A percentile compares a stretch with the other conserved stretches of the same genome.
These are phyloP conservation scores for Ooceraea biroi DNA, from an alignment of 1,140 invertebrate species.

Conservation along the genomic window DNA sequence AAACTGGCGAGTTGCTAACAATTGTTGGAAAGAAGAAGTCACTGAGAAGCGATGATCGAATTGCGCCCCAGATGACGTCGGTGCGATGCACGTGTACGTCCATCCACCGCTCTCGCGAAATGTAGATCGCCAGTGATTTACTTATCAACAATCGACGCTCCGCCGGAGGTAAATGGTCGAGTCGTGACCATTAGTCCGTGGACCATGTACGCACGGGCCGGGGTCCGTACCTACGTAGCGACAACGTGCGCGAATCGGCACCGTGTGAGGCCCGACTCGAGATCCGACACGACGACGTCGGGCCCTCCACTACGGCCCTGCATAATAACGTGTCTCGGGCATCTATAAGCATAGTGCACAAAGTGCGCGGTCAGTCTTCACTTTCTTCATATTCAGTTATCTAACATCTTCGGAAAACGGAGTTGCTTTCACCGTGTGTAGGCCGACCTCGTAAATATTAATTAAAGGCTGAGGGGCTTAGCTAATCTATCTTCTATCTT, in stretches of 20 bases:
- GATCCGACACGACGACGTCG: conserved; percentile 75
- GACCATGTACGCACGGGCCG: conserved; percentile 65
- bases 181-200: conserved; percentile 86
- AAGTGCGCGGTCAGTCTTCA: not conserved
- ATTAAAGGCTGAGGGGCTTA: not conserved
- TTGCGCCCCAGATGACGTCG: conserved; percentile 26
- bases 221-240: conserved; percentile 60
- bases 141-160: conserved; percentile 86
- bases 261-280: conserved; percentile 51
- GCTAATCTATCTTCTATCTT: not conserved
- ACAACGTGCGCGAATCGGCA: conserved; percentile 74
- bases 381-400: not conserved
- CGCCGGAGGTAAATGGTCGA: conserved; percentile 86
- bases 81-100: conserved; percentile 54
- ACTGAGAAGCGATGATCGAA: conserved; percentile 8
- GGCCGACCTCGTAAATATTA: not conserved
- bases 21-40: conserved; percentile 6
- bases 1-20: conserved; percentile 23
- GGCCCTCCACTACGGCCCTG: conserved; percentile 66
- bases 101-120: conserved; percentile 77
- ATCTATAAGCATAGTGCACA: not conserved
- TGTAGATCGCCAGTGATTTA: conserved; percentile 85
- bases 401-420: not conserved
- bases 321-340: conserved; percentile 43
- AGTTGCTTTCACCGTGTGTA: not conserved